Conservation (phyloP, 2,888 invertebrate genomes). For the Lasioglossum morio region DNA sequence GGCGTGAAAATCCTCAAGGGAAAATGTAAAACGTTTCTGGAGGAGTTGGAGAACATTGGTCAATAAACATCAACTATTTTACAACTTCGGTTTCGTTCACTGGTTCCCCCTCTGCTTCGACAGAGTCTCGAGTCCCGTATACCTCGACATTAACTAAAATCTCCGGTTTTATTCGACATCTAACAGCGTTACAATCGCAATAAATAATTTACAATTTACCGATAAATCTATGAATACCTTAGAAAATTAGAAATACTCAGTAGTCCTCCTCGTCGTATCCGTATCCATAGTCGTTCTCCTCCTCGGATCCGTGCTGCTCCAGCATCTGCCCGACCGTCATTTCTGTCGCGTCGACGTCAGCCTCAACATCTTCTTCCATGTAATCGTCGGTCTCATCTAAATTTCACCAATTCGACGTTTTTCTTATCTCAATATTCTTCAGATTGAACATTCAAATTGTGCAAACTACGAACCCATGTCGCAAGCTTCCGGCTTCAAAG, state of each 20-base stretch:
- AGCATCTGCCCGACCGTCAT: constrained; percentile 80
- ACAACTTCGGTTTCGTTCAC: not conserved
- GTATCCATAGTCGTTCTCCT: constrained; percentile 88
- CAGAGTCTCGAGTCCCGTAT: not conserved
- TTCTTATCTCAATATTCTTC: not conserved
- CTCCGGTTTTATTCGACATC: not conserved
- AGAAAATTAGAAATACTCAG: constrained; percentile 53
- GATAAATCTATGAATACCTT: not conserved
- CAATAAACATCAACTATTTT: constrained; percentile 35
- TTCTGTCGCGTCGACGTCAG: constrained; percentile 74
- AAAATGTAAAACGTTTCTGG: constrained; percentile 92
- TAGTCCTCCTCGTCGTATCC: constrained; percentile 88
- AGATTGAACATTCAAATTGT: not conserved
- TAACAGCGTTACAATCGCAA: constrained; percentile 21
- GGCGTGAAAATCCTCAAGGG: constrained; percentile 94
- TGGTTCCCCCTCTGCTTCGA: too few species aligned
- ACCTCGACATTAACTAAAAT: not conserved
- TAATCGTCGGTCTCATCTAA: constrained; percentile 78
- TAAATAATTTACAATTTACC: constrained; percentile 44
- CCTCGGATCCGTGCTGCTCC: constrained; percentile 87
- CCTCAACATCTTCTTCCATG: constrained; percentile 78
- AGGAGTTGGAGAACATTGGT: constrained; percentile 86
- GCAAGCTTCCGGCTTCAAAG: constrained; percentile 41
- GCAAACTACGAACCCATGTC: constrained; percentile 37
- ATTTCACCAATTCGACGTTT: constrained; percentile 15